phyloP scores from a whole-genome alignment of 2,888 invertebrate genomes.

The Pammene aurita region DNA sequence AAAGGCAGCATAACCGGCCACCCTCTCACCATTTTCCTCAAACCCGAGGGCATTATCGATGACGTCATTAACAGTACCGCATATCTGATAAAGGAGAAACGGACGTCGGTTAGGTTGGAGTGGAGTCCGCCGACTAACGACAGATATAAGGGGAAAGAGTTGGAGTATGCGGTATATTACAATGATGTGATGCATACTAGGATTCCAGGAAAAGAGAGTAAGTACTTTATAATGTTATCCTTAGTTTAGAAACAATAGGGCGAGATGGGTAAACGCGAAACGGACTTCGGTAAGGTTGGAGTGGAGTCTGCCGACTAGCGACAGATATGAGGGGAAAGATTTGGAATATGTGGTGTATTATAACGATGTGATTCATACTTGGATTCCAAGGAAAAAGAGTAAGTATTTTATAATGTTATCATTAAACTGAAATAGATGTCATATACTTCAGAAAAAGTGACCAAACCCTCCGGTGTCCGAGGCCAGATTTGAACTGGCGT shows the following conservation, averaged over 20 bases:
- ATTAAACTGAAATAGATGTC: no score
- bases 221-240: conserved; percentile 51
- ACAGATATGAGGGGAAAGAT: conserved; percentile 70
- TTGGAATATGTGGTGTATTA: conserved; percentile 89
- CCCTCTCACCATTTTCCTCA: conserved; percentile 70
- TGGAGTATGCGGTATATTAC: conserved; percentile 89
- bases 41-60: conserved; percentile 77
- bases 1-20: conserved; percentile 84
- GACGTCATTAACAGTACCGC: conserved; percentile 80
- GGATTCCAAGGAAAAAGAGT: conserved; percentile 81
- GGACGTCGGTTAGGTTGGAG: conserved; percentile 85
- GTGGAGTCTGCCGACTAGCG: conserved; percentile 86
- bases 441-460: no score
- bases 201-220: conserved; percentile 81
- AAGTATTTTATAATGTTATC: conserved; percentile 52
- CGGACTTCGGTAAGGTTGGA: conserved; percentile 85
- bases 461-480: no score
- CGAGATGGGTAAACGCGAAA: conserved; percentile 77
- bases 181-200: conserved; percentile 72
- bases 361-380: conserved; percentile 72
- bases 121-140: conserved; percentile 86
- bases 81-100: conserved; percentile 77
- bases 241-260: no score
- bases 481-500: no score
- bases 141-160: conserved; percentile 69